Percentiles rank a stretch among this genome's conserved stretches.
Evolutionary conservation across 53 echinoderm and acorn worm species (phyloP).

Genomic region (Echinarachnius parma): DNA sequence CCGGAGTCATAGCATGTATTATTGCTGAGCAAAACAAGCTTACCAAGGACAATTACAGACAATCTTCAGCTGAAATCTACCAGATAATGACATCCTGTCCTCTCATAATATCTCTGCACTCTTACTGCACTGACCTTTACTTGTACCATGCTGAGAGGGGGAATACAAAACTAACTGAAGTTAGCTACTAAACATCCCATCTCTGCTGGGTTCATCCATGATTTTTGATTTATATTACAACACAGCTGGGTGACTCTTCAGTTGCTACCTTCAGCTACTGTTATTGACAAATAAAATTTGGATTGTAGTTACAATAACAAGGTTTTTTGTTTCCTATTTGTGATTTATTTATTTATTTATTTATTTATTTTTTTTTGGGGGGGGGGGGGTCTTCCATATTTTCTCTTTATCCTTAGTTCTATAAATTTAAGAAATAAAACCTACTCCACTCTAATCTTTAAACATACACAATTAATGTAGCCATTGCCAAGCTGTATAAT

Average conservation of each 20-base stretch:
- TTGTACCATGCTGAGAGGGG: slow-evolving; percentile 11
- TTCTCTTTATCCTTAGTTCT: too few species aligned
- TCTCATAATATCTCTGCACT: slow-evolving; percentile 28
- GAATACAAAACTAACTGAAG: slow-evolving; percentile 26
- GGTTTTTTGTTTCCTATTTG: too few species aligned
- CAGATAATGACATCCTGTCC: slow-evolving; percentile 20
- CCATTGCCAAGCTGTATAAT: too few species aligned
- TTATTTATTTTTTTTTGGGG: too few species aligned
- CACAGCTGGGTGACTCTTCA: slow-evolving; percentile 20
- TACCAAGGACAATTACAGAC: slow-evolving; percentile 39
- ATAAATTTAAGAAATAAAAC: too few species aligned
- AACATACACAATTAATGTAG: too few species aligned
- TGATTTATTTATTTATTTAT: too few species aligned
- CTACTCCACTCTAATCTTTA: too few species aligned
- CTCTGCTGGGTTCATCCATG: too few species aligned
- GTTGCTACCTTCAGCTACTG: slow-evolving; percentile 18
- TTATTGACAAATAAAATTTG: slow-evolving; percentile 24
- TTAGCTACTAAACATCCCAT: slow-evolving; percentile 15
- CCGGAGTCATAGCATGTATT: too few species aligned
- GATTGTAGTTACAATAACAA: slow-evolving; percentile 34
- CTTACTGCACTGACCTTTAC: slow-evolving; percentile 31
- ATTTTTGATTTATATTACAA: slow-evolving; percentile 31
- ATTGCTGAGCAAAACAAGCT: too few species aligned
- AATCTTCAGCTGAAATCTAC: slow-evolving; percentile 25
- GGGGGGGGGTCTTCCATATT: too few species aligned